Evolutionary conservation across 2,888 invertebrate genomes (phyloP).

Genomic region (Brachyopa scutellaris): DNA sequence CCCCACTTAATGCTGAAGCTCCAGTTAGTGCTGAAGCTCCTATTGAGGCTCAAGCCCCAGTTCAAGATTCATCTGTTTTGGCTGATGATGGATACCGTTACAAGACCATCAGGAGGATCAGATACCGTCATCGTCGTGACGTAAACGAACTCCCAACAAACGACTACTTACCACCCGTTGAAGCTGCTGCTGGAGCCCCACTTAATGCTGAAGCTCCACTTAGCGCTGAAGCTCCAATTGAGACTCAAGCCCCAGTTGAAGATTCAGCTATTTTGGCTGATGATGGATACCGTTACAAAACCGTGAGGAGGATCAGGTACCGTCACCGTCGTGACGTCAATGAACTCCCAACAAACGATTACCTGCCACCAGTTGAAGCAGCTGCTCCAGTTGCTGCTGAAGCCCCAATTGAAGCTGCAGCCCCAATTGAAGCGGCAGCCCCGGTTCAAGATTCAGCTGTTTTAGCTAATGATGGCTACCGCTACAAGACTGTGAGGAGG

Average conservation of each 20-base stretch:
- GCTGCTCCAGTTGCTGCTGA: conserved; percentile 29
- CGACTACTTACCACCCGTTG: conserved; percentile 74
- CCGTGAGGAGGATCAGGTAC: conserved; percentile 58
- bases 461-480: conserved; percentile 59
- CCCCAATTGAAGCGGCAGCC: conserved; percentile 23
- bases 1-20: conserved; percentile 39
- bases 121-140: conserved; percentile 74
- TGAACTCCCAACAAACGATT: conserved; percentile 76
- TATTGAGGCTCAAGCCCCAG: conserved; percentile 32
- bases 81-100: conserved; percentile 67
- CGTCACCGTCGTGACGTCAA: conserved; percentile 74
- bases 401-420: conserved; percentile 10
- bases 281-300: conserved; percentile 59
- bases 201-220: conserved; percentile 50
- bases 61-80: conserved; percentile 43
- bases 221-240: conserved; percentile 9
- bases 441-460: conserved; percentile 55
- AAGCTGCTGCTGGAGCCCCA: conserved; percentile 50
- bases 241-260: conserved; percentile 60
- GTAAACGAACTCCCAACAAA: conserved; percentile 75
- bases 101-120: conserved; percentile 65
- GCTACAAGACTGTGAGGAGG: conserved; percentile 55
- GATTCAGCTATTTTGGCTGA: conserved; percentile 64
- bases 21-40: conserved; percentile 41
- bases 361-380: conserved; percentile 73